Conservation (phyloP, 1,140 invertebrate species). For the Pygmarrhopalites habei region DNA sequence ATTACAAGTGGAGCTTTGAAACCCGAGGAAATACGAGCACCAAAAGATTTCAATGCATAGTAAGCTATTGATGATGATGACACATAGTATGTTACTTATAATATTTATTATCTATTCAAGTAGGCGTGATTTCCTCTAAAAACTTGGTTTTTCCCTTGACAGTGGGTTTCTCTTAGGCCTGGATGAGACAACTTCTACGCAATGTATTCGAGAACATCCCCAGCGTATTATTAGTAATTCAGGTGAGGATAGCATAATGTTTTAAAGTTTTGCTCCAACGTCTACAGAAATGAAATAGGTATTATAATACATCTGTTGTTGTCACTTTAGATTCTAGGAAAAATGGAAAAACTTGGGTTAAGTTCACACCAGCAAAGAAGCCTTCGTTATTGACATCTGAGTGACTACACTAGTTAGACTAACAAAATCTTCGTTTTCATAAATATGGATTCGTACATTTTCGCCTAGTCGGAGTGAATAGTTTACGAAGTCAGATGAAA, state of each 20-base stretch:
- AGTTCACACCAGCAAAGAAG: too few relatives aligned
- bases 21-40: conserved; percentile 21
- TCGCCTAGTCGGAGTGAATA: too few relatives aligned
- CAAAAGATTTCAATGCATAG: conserved; percentile 29
- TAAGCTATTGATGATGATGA: conserved; percentile 19
- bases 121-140: neutral
- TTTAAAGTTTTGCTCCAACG: too few relatives aligned
- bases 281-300: too few relatives aligned
- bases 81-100: neutral
- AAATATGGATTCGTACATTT: too few relatives aligned
- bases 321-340: conserved; percentile 26
- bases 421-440: too few relatives aligned
- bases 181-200: conserved; percentile 23
- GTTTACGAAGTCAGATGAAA: too few relatives aligned
- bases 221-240: conserved; percentile 25
- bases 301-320: too few relatives aligned
- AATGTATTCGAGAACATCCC: conserved; percentile 27
- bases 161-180: conserved; percentile 31
- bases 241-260: too few relatives aligned
- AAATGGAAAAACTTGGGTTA: conserved; percentile 34
- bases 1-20: conserved; percentile 28
- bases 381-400: too few relatives aligned
- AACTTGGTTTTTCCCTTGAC: too few relatives aligned
- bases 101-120: neutral
- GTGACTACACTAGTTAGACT: too few relatives aligned